Evolutionary conservation across 2,113 vertebrate species (phyloP), one percentile per base, ranked within the genome.

Genomic region (Ptychochromis oligacanthus): DNA sequence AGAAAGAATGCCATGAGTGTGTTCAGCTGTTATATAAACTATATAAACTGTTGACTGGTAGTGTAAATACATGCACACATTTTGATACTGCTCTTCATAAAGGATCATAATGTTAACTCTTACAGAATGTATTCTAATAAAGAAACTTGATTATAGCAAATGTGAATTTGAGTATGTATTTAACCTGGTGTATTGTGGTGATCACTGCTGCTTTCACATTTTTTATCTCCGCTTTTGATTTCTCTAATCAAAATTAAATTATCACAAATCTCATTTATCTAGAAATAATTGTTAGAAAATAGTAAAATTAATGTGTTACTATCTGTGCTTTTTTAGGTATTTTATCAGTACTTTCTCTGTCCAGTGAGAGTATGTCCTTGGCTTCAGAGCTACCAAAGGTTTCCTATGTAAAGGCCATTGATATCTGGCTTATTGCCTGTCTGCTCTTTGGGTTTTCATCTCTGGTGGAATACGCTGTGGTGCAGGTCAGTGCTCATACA

Each of bases 311-410:
- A 55, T 43, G 20, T 83, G 67, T 84, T 18, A 11, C 26, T 5
- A 1, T 87, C 5, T 87, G 46, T 81, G 34, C 72, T n/a, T 86
- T 61, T 91, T 40, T 75, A 99, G 98, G 98, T 85, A 99, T 99
- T 91, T 96, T 99, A 89, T 99, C 98, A 1, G 98, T 99, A 2
- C 97, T 99, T 90, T 99, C 97, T 36, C 96, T 99, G 95, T 98
- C 98, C 78, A 98, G 97, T 46, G 98, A 99, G 94, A 98, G 97
- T 79, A 99, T 97, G 60, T 96, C 95, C 6, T 94, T 99, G 85
- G 98, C 98, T 0, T 97, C 98, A 24, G 97, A 99, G 84, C 96
- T 99, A 34, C 98, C 98, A 55, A 99, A 99, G 93, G 98, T 99
- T 40, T 99, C 98, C 58, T 99, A 99, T 0, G 97, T 99, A 82